These are phyloP conservation scores for Apodemus speciosus DNA, from an alignment of 2,113 vertebrate species.

Conservation along the genomic window DNA sequence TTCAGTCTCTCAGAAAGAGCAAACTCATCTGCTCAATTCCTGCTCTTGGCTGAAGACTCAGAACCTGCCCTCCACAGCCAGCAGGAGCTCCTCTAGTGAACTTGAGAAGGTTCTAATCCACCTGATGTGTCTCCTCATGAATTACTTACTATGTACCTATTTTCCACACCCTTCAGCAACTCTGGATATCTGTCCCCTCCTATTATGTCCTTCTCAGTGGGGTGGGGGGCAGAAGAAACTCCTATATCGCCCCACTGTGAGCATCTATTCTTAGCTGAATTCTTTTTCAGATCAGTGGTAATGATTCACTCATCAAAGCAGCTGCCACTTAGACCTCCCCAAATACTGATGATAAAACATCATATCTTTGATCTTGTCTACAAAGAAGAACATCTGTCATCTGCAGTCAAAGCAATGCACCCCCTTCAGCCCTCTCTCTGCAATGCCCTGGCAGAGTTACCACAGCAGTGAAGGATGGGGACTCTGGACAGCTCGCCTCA, in stretches of 20 bases:
- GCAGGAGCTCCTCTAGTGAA: not conserved
- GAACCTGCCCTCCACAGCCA: not conserved
- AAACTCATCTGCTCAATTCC: not conserved
- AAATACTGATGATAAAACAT: not conserved
- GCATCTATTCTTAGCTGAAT: not conserved
- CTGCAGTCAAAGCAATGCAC: not conserved
- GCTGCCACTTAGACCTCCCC: not conserved
- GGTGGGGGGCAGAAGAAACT: not conserved
- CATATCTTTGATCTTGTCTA: not conserved
- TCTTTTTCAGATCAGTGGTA: not conserved
- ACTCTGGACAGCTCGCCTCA: not conserved
- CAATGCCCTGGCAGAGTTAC: not conserved
- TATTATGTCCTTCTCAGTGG: not conserved
- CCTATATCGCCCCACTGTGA: not conserved
- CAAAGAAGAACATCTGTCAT: not conserved
- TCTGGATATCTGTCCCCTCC: not conserved
- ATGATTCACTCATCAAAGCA: not conserved
- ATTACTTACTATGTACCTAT: not conserved
- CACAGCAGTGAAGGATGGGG: not conserved
- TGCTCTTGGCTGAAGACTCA: not conserved
- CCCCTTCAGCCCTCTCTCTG: not conserved
- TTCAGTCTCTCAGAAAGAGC: not conserved
- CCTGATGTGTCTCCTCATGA: not conserved
- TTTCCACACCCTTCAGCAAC: not conserved
- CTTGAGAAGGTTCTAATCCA: fast-evolving